Base-by-base conservation (phyloP, 2,888 invertebrate genomes). In the Heliconius aoede region DNA sequence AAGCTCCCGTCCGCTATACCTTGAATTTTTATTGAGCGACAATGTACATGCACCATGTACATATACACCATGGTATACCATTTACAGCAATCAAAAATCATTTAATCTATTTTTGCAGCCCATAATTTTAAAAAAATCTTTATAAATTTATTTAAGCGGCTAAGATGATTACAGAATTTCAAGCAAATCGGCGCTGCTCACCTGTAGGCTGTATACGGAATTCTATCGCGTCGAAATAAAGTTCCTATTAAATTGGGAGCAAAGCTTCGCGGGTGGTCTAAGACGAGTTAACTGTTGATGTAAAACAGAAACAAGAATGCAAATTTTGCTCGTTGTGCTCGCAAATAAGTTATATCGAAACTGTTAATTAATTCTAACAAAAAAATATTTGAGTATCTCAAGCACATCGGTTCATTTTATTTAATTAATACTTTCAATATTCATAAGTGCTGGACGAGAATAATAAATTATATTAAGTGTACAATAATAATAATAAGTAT, bases 231-330 rank as follows among this genome's bases (percentile, higher is more conserved):
- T 83, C 82, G 89, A 83, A 88, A 91, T 94, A 94, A 92, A 92
- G 94, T 87, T 88, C 87, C 85, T 87, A 91, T 91, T 92, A 84
- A 87, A 86, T 86, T 85, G 85, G 84, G 82, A 80, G 79, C 76
- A 77, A 80, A 80, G 82, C 94, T 83, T 88, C 93, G 94, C 94
- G 94, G 94, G 94, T 94, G 94, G 94, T 94, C 94, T 88, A 89
- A 90, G 89, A 88, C 88, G 89, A 88, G 89, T 89, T 87, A 87
- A 87, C 87, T 89, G 88, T 88, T 86, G 89, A 88, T 87, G 88
- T 88, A 87, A 90, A 91, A 88, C 91, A 88, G 87, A 92, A 92
- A 82, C 82, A 79, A 82, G 82, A 84, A 93, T 94, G 94, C 93
- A 93, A 94, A 94, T 94, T 93, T 92, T 75, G 75, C 74, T 75